These are phyloP conservation scores for Bovichtus diacanthus DNA, from an alignment of 2,797 vertebrate species.

Conservation along the genomic window DNA sequence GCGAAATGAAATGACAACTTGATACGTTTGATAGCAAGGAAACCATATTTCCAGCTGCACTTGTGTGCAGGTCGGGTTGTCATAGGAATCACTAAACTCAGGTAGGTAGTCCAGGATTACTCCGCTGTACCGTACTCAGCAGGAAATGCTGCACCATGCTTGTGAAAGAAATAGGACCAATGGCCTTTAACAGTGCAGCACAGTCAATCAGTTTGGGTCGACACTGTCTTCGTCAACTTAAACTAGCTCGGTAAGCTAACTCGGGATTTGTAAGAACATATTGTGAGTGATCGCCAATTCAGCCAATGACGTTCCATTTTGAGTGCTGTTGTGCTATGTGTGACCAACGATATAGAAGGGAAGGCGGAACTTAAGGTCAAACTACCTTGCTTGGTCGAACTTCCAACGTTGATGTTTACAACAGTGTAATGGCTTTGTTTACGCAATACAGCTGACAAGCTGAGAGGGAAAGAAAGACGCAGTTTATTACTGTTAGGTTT, in stretches of 20 bases:
- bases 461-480: neutral
- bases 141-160: neutral
- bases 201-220: accelerated
- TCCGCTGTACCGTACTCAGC: neutral
- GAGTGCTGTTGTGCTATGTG: accelerated
- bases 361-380: conserved; percentile 70
- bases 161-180: neutral
- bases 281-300: conserved; percentile 25
- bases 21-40: neutral
- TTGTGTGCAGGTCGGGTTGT: conserved; percentile 77
- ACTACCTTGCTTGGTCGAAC: conserved; percentile 68
- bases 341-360: conserved; percentile 49
- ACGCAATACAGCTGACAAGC: conserved; percentile 53
- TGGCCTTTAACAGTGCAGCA: accelerated
- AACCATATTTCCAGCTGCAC: conserved; percentile 57
- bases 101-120: conserved; percentile 72
- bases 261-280: conserved; percentile 21
- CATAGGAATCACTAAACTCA: conserved; percentile 78
- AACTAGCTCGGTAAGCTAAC: conserved; percentile 62
- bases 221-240: conserved; percentile 24
- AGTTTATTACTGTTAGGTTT: neutral
- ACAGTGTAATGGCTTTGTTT: conserved; percentile 65
- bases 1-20: conserved; percentile 50
- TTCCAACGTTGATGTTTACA: conserved; percentile 72
- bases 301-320: conserved; percentile 48